Conservation (phyloP, 2,888 invertebrate species). For the Minunthozetes semirufus region DNA sequence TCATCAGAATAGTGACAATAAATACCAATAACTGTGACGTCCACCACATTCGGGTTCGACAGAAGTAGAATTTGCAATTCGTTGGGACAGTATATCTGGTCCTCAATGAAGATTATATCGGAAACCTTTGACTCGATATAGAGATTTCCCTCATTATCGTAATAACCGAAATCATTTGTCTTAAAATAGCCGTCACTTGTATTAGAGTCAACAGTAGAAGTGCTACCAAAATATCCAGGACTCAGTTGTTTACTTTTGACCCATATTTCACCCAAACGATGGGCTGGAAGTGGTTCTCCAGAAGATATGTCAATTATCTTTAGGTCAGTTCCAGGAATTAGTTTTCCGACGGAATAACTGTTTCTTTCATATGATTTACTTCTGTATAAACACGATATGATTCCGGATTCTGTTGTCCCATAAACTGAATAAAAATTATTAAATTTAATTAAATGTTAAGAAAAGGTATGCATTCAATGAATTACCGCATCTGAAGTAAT, state of each 20-base stretch:
- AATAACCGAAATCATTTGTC: constrained; percentile 3
- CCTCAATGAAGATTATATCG: not conserved
- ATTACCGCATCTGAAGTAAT: constrained; percentile 9
- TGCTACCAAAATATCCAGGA: not conserved
- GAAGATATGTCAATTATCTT: not conserved
- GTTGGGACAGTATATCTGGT: not conserved
- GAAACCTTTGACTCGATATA: constrained; percentile 1
- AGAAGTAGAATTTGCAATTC: constrained; percentile 7
- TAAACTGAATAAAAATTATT: constrained; percentile 6
- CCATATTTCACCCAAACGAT: not conserved
- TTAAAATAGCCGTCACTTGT: constrained; percentile 11
- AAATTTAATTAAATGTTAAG: not conserved
- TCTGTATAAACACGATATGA: constrained; percentile 10
- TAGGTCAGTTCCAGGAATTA: not conserved
- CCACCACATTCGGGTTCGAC: not conserved
- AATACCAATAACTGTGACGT: not conserved
- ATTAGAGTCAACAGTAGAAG: not conserved
- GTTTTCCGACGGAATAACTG: not conserved
- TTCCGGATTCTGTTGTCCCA: constrained; percentile 1
- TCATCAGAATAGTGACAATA: not conserved
- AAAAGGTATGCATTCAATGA: not conserved
- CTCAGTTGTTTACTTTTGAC: constrained; percentile 17
- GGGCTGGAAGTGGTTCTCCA: not conserved
- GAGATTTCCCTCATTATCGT: not conserved
- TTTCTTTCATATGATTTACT: constrained; percentile 15